Evolutionary conservation across 2,113 vertebrate genomes (phyloP), one percentile per base, ranked within the genome.

Genomic region (Notechis scutatus): DNA sequence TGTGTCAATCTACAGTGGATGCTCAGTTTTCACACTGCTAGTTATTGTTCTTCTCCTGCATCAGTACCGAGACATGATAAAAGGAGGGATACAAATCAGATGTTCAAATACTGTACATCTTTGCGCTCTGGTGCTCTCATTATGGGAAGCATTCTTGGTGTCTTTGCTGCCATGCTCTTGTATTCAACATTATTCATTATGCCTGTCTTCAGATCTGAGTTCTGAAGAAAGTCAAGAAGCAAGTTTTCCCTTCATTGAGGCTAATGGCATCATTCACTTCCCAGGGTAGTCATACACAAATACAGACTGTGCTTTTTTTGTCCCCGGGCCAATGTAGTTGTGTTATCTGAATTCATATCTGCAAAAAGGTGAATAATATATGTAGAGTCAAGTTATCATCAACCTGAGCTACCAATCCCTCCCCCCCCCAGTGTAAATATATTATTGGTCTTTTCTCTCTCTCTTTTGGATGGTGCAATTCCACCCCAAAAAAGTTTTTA

Each of bases 401-500:
- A 69, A 59, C 69, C 0, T 94, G 29, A 93, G 93, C 20, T 45
- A 10, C 91, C 45, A 6, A 91, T 56, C 45, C 90, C 57, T 8
- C 21, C 56, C 5, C 24, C 3, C 21, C 24, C 92, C 94, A 50
- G 47, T 94, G 93, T 57, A 97, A 97, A 96, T 56, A 45, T 55
- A 52, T 34, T 88, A 95, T 95, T 0, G 6, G 96, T 94, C 74
- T 9, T 96, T 95, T 94, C 93, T 89, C 91, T 87, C 91, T 3
- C 57, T 57, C 92, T 94, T 97, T 95, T 95, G 96, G 94, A 96
- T 93, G 96, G 92, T 95, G 92, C 94, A 96, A 94, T 96, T 97
- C 94, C 64, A 52, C 50, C 56, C 55, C 95, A 94, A 94, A 56
- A 94, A 96, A 97, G 69, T 92, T 96, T 97, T 96, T 93, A 97